Base-by-base conservation (phyloP, 1,140 invertebrate genomes). In the Drosophila ambigua region DNA sequence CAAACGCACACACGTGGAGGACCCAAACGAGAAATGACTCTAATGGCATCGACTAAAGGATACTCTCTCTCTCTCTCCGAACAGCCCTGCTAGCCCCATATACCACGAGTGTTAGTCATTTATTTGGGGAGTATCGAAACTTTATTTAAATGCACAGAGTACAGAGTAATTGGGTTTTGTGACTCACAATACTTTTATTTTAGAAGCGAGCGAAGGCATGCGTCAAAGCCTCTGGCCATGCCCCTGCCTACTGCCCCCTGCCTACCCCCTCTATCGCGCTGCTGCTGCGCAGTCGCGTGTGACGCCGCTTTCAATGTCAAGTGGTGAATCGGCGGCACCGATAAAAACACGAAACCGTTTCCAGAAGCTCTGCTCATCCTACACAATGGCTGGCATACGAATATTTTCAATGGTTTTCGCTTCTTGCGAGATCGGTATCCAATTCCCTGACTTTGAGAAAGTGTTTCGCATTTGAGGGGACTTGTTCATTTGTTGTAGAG, bases 231-330 rank as follows among this genome's bases (percentile, higher is more conserved):
- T 45, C 44, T 3, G 20, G 20, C 20, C 1, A 20, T 20, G 20
- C 20, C 20, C 20, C 20, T 20, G 20, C 20, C 20, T 2, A 1
- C n/a, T 15, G 44, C n/a, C 44, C n/a, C 1, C 26, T 24, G 5
- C 5, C 6, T 28, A n/a, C 6, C 26, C 5, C 5, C 26, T 28
- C 5, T 28, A 7, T 44, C 20, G 44, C 20, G 20, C 20, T 20
- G 20, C 8, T 50, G 61, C 44, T 51, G 50, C 67, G 61, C 28
- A 45, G 55, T 71, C 77, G 77, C 50, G 39, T 63, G 35, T 75
- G 45, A 59, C 44, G 44, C 45, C 44, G 44, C 53, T 76, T 81
- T 80, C 77, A 80, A 80, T 80, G 77, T 80, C 78, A 81, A 81
- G 78, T 72, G 68, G 43, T 48, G 55, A 62, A 15, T 53, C 51